A percentile compares a stretch with the other conserved stretches of the same genome.
Conservation (phyloP, 2,888 invertebrate genomes). For the Zelleria hepariella region DNA sequence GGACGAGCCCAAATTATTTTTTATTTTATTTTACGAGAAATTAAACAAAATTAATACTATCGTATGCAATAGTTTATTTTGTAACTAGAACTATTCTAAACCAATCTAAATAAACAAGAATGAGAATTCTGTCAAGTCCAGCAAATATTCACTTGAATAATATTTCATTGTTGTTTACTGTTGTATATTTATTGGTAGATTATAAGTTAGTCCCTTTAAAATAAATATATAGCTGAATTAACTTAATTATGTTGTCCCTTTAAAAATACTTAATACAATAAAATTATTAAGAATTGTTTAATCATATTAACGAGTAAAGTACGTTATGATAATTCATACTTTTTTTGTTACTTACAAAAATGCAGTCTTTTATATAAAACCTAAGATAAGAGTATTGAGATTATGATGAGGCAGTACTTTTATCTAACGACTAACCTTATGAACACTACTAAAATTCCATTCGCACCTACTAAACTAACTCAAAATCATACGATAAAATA, state of each 20-base stretch:
- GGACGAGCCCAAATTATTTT: constrained; percentile 56
- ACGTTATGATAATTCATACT: no score
- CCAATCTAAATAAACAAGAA: neutral
- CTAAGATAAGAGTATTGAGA: neutral
- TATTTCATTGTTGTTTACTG: no score
- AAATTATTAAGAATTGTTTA: no score
- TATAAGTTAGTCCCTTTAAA: no score
- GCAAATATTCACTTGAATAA: no score
- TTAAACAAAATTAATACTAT: neutral
- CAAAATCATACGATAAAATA: no score
- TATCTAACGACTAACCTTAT: neutral
- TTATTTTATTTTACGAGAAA: neutral
- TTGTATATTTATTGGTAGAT: no score
- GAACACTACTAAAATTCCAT: neutral
- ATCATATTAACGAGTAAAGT: no score
- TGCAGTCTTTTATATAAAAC: neutral
- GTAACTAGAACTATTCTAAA: neutral
- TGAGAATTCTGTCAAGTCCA: neutral
- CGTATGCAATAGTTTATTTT: neutral
- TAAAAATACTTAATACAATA: no score
- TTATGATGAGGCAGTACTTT: neutral
- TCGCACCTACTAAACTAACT: neutral
- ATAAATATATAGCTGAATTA: no score
- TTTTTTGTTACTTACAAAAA: neutral
- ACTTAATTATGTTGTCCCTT: no score